Conservation (phyloP, 35 echinoderm and acorn worm genomes). For the Diadema setosum region DNA sequence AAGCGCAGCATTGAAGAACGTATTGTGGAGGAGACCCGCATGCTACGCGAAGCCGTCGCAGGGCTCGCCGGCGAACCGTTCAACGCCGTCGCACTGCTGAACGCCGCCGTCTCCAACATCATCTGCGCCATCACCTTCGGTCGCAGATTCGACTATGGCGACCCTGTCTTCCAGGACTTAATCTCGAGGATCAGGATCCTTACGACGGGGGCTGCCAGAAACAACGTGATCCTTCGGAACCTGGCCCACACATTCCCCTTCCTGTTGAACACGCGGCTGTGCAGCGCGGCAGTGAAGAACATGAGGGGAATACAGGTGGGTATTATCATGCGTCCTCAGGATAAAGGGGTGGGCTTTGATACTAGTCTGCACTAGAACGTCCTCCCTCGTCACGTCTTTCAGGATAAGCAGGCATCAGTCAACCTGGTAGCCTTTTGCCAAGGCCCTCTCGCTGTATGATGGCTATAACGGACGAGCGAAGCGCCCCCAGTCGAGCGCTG, state of each 20-base stretch:
- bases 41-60: background rate
- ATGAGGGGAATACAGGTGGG: too few species aligned
- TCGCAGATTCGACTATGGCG: constrained; percentile 19
- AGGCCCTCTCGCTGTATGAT: too few species aligned
- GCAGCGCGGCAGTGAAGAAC: too few species aligned
- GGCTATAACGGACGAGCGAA: too few species aligned
- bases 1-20: background rate
- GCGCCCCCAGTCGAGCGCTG: too few species aligned
- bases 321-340: too few species aligned
- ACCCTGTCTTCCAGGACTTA: constrained; percentile 1
- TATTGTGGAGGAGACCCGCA: constrained; percentile 39
- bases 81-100: background rate
- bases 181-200: background rate
- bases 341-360: too few species aligned
- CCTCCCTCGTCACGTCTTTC: too few species aligned
- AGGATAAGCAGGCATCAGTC: too few species aligned
- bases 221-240: background rate
- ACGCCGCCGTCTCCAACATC: constrained; percentile 35
- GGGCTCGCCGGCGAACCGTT: background rate
- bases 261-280: background rate
- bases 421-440: too few species aligned
- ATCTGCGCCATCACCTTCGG: constrained; percentile 41
- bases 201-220: background rate
- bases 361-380: too few species aligned
- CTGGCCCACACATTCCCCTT: background rate